Conservation (phyloP, 2,888 invertebrate species). For the Tinea trinotella region DNA sequence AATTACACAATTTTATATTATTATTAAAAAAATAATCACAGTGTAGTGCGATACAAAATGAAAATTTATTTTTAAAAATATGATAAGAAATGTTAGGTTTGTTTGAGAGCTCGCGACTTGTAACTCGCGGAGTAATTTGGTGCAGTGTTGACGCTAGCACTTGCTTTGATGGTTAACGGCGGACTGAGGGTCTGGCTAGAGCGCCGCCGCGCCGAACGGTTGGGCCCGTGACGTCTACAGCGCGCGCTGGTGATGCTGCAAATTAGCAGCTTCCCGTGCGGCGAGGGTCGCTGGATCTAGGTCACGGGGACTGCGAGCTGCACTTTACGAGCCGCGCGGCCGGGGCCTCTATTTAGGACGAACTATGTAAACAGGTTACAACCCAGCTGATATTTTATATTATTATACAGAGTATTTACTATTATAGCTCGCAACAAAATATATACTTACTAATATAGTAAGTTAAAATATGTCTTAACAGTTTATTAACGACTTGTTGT, state of each 20-base stretch:
- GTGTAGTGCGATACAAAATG: background rate
- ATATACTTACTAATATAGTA: background rate
- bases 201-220: slow-evolving; percentile 36
- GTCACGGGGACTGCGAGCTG: slow-evolving; percentile 66
- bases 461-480: no score
- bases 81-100: background rate
- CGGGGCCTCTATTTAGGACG: background rate
- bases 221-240: slow-evolving; percentile 15
- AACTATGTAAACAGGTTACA: background rate
- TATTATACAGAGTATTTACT: background rate
- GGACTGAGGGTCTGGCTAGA: slow-evolving; percentile 48
- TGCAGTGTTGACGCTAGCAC: slow-evolving; percentile 46
- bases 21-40: slow-evolving; percentile 37
- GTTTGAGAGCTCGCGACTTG: slow-evolving; percentile 8
- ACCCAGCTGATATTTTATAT: background rate
- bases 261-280: slow-evolving; percentile 69
- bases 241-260: slow-evolving; percentile 46
- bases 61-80: background rate
- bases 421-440: no score
- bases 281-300: slow-evolving; percentile 68
- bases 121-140: slow-evolving; percentile 33
- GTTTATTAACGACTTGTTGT: no score
- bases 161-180: slow-evolving; percentile 51
- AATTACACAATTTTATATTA: slow-evolving; percentile 47
- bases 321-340: slow-evolving; percentile 29